Evolutionary conservation across 2,113 vertebrate genomes (phyloP).

Genomic region (Hemicordylus capensis): DNA sequence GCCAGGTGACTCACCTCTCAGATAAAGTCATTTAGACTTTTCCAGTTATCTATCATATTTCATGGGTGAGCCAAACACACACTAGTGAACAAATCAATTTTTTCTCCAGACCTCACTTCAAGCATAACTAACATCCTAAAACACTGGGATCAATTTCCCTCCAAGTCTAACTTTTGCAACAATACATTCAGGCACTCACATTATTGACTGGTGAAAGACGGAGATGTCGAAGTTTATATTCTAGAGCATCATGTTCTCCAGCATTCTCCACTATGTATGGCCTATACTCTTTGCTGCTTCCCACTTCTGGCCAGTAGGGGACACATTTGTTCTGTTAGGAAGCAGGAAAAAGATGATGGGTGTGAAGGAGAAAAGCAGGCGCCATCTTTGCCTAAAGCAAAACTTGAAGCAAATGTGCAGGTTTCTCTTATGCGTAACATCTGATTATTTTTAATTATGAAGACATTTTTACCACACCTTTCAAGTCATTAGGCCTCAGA

Average conservation of each 20-base stretch:
- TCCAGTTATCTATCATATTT: background rate
- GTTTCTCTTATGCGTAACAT: background rate
- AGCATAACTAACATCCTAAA: background rate
- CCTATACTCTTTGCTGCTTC: conserved; percentile 74
- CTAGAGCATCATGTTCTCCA: conserved; percentile 78
- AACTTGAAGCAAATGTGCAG: background rate
- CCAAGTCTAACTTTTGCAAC: no score
- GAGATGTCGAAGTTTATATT: conserved; percentile 87
- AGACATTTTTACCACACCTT: no score
- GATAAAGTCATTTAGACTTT: background rate
- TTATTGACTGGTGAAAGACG: conserved; percentile 73
- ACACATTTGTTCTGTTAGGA: conserved; percentile 91
- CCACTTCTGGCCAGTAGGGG: conserved; percentile 89
- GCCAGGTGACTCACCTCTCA: background rate
- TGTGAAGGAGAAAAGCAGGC: background rate
- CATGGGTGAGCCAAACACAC: background rate
- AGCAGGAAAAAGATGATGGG: background rate
- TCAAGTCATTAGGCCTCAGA: no score
- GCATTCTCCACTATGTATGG: conserved; percentile 76
- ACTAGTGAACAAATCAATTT: background rate
- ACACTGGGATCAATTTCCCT: background rate
- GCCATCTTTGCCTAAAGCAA: background rate
- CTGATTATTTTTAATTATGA: background rate
- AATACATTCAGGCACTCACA: conserved; percentile 69
- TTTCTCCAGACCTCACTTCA: background rate